phyloP scores from a whole-genome alignment of 1,140 invertebrate species.

The Arctopsyche grandis region DNA sequence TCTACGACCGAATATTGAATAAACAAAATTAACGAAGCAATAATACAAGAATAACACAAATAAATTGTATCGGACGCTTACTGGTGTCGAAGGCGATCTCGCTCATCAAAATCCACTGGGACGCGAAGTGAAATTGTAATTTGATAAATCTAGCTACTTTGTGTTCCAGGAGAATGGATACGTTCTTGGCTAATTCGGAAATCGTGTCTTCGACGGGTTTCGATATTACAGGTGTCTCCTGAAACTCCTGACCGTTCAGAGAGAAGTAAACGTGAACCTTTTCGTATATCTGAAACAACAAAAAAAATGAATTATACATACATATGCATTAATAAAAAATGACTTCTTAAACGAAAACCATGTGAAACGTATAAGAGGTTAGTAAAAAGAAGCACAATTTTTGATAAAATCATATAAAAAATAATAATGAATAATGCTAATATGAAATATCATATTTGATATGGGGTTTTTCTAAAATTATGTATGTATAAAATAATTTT shows the following conservation, averaged over 20 bases:
- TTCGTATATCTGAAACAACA: slow-evolving; percentile 73
- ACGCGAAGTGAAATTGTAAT: slow-evolving; percentile 80
- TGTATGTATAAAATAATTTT: no score
- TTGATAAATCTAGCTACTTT: slow-evolving; percentile 81
- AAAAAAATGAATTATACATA: background rate
- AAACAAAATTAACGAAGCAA: background rate
- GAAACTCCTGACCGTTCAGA: slow-evolving; percentile 78
- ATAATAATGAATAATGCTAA: no score
- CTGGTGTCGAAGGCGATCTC: slow-evolving; percentile 85
- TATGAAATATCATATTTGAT: no score
- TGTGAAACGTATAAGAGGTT: no score
- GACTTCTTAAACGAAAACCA: no score
- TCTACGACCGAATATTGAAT: no score
- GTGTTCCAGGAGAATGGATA: slow-evolving; percentile 79
- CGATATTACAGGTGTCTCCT: slow-evolving; percentile 66
- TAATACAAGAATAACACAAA: background rate
- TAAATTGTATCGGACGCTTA: slow-evolving; percentile 60
- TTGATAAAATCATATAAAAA: slow-evolving; percentile 16
- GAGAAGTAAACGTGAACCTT: slow-evolving; percentile 81
- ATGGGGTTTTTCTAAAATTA: no score
- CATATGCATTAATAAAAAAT: slow-evolving; percentile 15
- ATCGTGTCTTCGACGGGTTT: slow-evolving; percentile 68
- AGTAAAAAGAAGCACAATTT: slow-evolving; percentile 8
- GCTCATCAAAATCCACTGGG: slow-evolving; percentile 90
- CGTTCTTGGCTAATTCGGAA: slow-evolving; percentile 73